Base-by-base conservation (phyloP, 2,797 vertebrate species). In the Arnoldichthys spilopterus region DNA sequence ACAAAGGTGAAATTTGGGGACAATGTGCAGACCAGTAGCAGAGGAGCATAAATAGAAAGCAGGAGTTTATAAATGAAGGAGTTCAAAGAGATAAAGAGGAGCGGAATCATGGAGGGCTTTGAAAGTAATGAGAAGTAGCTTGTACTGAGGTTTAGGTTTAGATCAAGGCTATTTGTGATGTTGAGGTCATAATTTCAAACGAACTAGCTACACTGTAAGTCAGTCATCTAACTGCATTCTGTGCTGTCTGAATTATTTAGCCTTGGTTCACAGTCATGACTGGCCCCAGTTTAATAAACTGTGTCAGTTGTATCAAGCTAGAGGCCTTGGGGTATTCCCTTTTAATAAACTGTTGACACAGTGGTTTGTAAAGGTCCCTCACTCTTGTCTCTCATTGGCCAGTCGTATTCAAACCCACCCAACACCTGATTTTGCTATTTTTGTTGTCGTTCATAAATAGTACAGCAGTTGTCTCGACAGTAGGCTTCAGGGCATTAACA, bases 371-470 rank as follows among this genome's bases (percentile, higher is more conserved):
- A 80, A 75, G 28, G 71, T 81, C 74, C 75, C 51, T 74, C 58
- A 49, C 20, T 45, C 76, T 69, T 56, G 30, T 45, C 78, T 78
- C 54, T 79, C 72, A 86, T 63, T 86, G 76, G 78, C n/a, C 40
- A 82, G 72, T 74, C 45, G 72, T 69, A 80, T 86, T 56, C 68
- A 49, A 84, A 83, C 82, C 64, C 45, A 80, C 73, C 69, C 66
- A 84, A 72, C 79, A 77, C 78, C 80, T 83, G 77, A 82, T 87
- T 80, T 80, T 76, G 83, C 88, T 91, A 91, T 91, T 91, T 92
- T 88, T 78, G 89, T 90, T 85, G 45, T 58, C 62, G 82, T 86
- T 88, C 82, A 90, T 84, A 92, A 91, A 92, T 91, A 91, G 90
- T 88, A 69, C 85, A 76, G 79, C 90, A 88, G 89, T 91, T 90